A percentile compares a stretch with the other conserved stretches of the same genome.
phyloP scores from a whole-genome alignment of 2,113 vertebrate genomes.

The Ptilorrhoa leucosticta region DNA sequence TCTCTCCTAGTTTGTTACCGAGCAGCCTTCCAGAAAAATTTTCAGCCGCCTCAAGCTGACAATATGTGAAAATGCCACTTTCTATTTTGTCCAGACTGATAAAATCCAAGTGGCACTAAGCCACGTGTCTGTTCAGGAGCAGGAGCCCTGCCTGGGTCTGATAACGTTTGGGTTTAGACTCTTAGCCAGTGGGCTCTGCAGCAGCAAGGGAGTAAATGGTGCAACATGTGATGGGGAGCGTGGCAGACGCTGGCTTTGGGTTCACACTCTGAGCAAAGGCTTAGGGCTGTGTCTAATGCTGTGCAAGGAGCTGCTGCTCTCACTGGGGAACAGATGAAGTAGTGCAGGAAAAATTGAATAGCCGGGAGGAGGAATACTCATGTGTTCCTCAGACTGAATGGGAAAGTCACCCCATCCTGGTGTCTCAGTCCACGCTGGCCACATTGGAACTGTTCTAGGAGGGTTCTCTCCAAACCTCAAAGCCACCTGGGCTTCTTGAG shows the following conservation, averaged over 20 bases:
- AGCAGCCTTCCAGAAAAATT: neutral
- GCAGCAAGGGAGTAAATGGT: neutral
- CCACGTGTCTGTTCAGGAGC: neutral
- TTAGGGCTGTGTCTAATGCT: neutral
- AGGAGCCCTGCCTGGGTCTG: neutral
- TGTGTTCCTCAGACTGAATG: neutral
- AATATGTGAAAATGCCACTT: neutral
- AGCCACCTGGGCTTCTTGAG: neutral
- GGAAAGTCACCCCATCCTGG: neutral
- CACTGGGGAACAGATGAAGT: neutral
- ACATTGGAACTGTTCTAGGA: fast-evolving
- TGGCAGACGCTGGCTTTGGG: neutral
- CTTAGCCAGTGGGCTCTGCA: neutral
- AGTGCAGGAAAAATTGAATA: neutral
- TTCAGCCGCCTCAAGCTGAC: neutral
- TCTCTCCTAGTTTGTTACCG: neutral
- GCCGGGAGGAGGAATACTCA: fast-evolving
- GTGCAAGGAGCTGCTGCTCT: neutral
- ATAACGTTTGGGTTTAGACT: neutral
- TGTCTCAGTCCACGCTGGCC: neutral
- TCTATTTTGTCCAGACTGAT: neutral
- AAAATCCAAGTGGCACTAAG: neutral
- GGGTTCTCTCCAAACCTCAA: neutral
- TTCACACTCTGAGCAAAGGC: neutral
- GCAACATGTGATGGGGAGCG: fast-evolving